phyloP scores from a whole-genome alignment of 2,888 invertebrate species.

The Diplazon laetatorius region DNA sequence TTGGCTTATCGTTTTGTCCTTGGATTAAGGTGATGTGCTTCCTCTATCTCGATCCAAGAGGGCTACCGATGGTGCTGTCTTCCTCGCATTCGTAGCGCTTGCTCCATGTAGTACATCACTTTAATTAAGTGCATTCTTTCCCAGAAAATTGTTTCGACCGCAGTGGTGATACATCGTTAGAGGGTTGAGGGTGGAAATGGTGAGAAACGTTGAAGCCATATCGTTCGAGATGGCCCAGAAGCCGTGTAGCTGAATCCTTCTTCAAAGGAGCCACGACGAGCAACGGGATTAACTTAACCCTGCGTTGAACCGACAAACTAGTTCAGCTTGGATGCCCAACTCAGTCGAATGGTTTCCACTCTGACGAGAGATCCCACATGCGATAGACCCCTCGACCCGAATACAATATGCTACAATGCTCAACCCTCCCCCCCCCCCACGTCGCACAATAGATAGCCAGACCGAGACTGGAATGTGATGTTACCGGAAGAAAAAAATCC shows the following conservation, averaged over 20 bases:
- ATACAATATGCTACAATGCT: conserved; percentile 15
- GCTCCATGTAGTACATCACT: not conserved
- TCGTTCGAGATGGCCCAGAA: not conserved
- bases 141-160: conserved; percentile 17
- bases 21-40: too few relatives aligned
- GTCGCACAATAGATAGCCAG: not conserved
- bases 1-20: too few relatives aligned
- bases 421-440: not conserved
- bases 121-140: conserved; percentile 33
- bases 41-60: too few relatives aligned
- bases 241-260: conserved; percentile 14
- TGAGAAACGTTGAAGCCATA: not conserved
- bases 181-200: not conserved
- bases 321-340: not conserved
- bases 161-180: conserved; percentile 25
- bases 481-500: not conserved
- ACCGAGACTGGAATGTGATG: not conserved
- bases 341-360: conserved; percentile 18
- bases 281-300: conserved; percentile 25
- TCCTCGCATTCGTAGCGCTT: too few relatives aligned
- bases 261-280: conserved; percentile 32
- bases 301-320: conserved; percentile 30
- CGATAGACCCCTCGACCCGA: conserved; percentile 18
- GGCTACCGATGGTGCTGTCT: too few relatives aligned
- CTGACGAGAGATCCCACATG: conserved; percentile 5